Conservation (phyloP, 1,140 invertebrate species). For the Latrodectus geometricus region DNA sequence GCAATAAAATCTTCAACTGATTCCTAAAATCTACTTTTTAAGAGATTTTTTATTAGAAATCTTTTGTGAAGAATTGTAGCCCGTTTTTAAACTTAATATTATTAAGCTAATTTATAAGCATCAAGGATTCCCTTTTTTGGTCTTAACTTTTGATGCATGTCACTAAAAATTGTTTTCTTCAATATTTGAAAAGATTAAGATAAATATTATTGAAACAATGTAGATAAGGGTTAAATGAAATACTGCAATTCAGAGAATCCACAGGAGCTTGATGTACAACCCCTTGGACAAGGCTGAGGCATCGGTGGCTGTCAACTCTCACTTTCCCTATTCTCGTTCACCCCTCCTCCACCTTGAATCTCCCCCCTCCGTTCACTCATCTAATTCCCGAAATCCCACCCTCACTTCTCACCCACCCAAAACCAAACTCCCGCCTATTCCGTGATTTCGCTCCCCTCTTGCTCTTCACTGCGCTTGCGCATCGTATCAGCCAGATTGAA, state of each 20-base stretch:
- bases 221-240: no score
- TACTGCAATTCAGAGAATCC: not conserved
- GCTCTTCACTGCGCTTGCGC: conserved; percentile 14
- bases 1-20: no score
- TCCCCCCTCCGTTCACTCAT: conserved; percentile 6
- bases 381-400: conserved; percentile 49
- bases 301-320: conserved; percentile 47
- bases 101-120: no score
- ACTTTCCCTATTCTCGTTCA: conserved; percentile 16
- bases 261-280: not conserved
- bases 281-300: not conserved
- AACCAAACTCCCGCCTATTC: conserved; percentile 38
- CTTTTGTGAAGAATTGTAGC: no score
- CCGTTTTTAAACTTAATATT: no score
- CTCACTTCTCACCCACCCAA: conserved; percentile 19
- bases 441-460: conserved; percentile 32
- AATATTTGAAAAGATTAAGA: no score
- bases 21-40: no score
- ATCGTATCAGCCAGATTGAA: not conserved
- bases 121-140: no score
- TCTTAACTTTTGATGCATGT: no score
- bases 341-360: not conserved
- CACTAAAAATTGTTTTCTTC: no score
- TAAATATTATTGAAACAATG: no score
- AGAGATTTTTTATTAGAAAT: no score